phyloP scores from a whole-genome alignment of 2,797 vertebrate species.

The Petrocephalus schoutedeni region DNA sequence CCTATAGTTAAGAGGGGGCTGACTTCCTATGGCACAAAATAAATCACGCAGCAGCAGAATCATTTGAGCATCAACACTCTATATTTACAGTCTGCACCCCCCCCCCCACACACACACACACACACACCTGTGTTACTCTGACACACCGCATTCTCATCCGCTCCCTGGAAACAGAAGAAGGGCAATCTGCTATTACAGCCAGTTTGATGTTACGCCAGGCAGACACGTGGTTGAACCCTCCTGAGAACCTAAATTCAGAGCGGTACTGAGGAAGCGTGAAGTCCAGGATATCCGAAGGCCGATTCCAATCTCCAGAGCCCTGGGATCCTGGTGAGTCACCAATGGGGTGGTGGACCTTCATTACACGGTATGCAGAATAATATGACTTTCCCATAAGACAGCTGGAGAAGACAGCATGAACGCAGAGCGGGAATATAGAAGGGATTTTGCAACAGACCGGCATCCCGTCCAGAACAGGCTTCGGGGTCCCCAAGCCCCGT shows the following conservation, averaged over 20 bases:
- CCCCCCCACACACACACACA: not conserved
- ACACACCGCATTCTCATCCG: not conserved
- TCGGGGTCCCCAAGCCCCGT: not conserved
- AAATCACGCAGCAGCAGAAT: not conserved
- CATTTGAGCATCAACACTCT: not conserved
- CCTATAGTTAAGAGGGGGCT: not conserved
- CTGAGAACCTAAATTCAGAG: not conserved
- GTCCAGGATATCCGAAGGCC: not conserved
- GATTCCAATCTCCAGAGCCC: not conserved
- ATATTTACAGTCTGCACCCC: not conserved
- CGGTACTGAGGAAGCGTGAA: not conserved
- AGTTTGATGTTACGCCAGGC: not conserved
- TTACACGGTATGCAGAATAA: not conserved
- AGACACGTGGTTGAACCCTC: not conserved
- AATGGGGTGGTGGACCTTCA: not conserved
- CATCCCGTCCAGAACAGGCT: not conserved
- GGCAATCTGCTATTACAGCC: not conserved
- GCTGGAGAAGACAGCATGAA: not conserved
- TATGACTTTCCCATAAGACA: not conserved
- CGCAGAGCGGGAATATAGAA: not conserved
- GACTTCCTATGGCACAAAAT: not conserved
- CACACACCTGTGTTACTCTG: not conserved
- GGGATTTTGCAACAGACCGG: not conserved
- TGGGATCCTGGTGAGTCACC: conserved; percentile 4
- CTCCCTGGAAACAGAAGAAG: not conserved